These are phyloP conservation scores for Eledona agricola DNA, from an alignment of 2,888 invertebrate genomes.

Conservation along the genomic window DNA sequence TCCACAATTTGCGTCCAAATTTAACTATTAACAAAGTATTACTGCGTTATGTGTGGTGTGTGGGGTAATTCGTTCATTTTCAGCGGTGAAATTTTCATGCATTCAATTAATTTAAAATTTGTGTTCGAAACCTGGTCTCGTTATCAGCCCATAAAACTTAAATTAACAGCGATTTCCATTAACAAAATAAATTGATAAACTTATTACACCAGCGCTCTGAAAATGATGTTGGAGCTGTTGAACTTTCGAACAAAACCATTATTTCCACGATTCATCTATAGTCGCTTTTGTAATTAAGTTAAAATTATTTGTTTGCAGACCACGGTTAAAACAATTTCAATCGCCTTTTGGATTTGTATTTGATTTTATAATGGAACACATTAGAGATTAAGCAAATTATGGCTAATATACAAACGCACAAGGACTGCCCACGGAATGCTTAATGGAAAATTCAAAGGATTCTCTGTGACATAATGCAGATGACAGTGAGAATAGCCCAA, in stretches of 20 bases:
- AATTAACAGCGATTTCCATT: conserved; percentile 5
- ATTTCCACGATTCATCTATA: conserved; percentile 6
- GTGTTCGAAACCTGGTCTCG: not conserved
- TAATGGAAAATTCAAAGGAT: too few relatives aligned
- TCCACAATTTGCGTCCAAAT: conserved; percentile 4
- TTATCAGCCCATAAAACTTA: conserved; percentile 9
- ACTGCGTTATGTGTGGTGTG: too few relatives aligned
- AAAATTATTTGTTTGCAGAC: conserved; percentile 5
- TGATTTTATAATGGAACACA: too few relatives aligned
- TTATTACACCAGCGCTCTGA: conserved; percentile 1
- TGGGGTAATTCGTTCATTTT: too few relatives aligned
- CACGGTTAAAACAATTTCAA: not conserved
- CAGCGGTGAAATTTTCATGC: conserved; percentile 7
- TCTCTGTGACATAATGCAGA: too few relatives aligned
- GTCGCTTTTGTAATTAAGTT: conserved; percentile 3
- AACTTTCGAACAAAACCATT: conserved; percentile 8
- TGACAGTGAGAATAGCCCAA: too few relatives aligned
- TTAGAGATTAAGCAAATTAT: too few relatives aligned
- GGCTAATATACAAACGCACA: too few relatives aligned
- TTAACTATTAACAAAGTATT: too few relatives aligned
- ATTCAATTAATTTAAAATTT: conserved; percentile 1
- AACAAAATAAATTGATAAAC: conserved; percentile 13
- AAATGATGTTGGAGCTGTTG: conserved; percentile 13
- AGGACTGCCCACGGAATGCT: too few relatives aligned
- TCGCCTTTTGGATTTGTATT: too few relatives aligned